Percentiles rank a stretch among this genome's conserved stretches.
These are phyloP conservation scores for Synodontis membranacea DNA, from an alignment of 2,113 vertebrate genomes.

Conservation along the genomic window DNA sequence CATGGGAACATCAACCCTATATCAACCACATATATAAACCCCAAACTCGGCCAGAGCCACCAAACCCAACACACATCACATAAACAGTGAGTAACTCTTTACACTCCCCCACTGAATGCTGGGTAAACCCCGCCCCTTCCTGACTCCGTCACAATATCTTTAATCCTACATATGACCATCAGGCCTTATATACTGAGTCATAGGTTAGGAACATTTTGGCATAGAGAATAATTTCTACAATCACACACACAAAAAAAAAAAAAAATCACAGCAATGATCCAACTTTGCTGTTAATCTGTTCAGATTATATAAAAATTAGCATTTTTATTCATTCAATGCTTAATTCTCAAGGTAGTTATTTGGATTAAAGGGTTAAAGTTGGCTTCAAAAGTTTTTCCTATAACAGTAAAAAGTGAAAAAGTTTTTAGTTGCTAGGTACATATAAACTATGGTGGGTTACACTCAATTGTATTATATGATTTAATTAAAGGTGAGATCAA, in stretches of 20 bases:
- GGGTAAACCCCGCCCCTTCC: too few relatives aligned
- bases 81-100: too few relatives aligned
- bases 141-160: too few relatives aligned
- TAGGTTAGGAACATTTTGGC: not conserved
- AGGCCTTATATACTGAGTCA: not conserved
- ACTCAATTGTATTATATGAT: not conserved
- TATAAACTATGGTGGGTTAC: not conserved
- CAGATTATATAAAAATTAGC: not conserved
- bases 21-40: too few relatives aligned
- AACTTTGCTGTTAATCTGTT: not conserved
- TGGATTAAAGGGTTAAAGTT: not conserved
- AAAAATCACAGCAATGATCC: not conserved
- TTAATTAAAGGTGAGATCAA: too few relatives aligned
- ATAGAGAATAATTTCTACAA: not conserved
- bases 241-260: too few relatives aligned
- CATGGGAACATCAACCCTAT: too few relatives aligned
- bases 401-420: too few relatives aligned
- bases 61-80: too few relatives aligned
- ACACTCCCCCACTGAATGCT: too few relatives aligned
- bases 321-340: not conserved
- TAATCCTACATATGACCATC: not conserved
- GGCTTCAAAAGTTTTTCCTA: not conserved
- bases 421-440: not conserved
- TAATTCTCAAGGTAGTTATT: not conserved
- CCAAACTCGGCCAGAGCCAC: too few relatives aligned